These are phyloP conservation scores for Zootoca vivipara DNA, from an alignment of 2,113 vertebrate species.

Conservation along the genomic window DNA sequence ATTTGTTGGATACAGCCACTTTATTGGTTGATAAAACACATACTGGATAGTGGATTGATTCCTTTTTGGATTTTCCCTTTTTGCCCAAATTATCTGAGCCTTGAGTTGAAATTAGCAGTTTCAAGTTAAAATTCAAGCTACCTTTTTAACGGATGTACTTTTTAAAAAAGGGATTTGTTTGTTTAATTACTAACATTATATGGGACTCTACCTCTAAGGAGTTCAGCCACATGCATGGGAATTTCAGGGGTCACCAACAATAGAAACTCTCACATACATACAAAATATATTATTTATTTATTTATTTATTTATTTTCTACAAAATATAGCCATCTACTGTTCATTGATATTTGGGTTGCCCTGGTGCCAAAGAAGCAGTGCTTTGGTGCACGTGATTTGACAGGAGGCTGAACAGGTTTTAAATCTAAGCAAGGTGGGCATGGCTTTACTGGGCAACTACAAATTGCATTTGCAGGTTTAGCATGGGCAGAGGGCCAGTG, in stretches of 20 bases:
- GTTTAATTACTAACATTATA: background rate
- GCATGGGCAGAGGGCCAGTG: conserved; percentile 5
- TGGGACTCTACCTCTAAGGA: background rate
- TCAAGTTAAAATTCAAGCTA: background rate
- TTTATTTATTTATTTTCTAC: background rate
- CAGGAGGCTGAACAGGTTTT: conserved; percentile 30
- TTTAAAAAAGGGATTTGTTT: background rate
- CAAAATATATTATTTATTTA: background rate
- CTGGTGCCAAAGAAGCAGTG: background rate
- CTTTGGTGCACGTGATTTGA: conserved; percentile 31
- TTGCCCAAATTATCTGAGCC: too few species aligned
- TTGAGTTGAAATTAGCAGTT: background rate
- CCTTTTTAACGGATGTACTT: background rate
- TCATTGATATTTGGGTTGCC: background rate
- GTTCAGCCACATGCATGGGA: background rate
- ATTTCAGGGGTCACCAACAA: background rate
- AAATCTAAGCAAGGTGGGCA: background rate
- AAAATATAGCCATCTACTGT: background rate
- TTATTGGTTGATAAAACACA: background rate
- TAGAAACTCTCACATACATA: background rate
- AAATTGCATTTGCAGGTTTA: conserved; percentile 6
- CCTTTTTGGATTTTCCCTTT: too few species aligned
- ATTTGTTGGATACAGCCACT: too few species aligned
- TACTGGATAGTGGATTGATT: background rate
- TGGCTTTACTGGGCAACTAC: conserved; percentile 1